A percentile compares a stretch with the other conserved stretches of the same genome.
Evolutionary conservation across 2,888 invertebrate species (phyloP).

Genomic region (Deilephila elpenor): DNA sequence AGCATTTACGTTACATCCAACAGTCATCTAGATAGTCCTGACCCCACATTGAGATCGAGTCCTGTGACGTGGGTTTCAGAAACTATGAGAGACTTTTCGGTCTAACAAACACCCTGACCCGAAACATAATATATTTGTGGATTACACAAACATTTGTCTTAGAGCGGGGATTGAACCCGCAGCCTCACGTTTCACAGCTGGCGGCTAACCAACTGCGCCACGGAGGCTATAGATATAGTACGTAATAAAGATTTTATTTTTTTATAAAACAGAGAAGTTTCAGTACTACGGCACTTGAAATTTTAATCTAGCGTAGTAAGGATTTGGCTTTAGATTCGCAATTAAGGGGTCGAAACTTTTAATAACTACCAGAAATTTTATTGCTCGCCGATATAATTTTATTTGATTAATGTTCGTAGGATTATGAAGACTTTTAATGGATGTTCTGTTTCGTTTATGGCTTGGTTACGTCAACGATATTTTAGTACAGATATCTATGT

Average conservation of each 20-base stretch:
- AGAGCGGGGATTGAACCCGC: no score
- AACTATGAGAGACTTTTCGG: no score
- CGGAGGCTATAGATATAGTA: no score
- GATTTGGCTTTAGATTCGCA: slow-evolving; percentile 70
- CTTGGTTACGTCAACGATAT: neutral
- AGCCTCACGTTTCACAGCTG: no score
- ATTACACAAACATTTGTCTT: no score
- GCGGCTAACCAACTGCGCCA: no score
- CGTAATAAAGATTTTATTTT: neutral
- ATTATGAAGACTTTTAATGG: slow-evolving; percentile 29
- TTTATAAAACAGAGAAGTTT: neutral
- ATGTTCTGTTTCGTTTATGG: slow-evolving; percentile 4
- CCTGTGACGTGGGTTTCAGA: no score
- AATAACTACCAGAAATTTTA: slow-evolving; percentile 71
- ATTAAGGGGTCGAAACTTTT: slow-evolving; percentile 77
- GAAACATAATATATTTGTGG: no score
- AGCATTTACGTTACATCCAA: neutral
- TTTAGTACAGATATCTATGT: no score
- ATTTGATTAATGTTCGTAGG: slow-evolving; percentile 30
- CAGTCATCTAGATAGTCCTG: no score
- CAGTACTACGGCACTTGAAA: neutral
- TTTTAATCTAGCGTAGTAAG: slow-evolving; percentile 57
- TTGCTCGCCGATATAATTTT: slow-evolving; percentile 43
- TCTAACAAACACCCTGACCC: no score
- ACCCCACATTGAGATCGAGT: no score